Base-by-base conservation (phyloP, 2,797 vertebrate genomes). In the Hippocampus kuda region DNA sequence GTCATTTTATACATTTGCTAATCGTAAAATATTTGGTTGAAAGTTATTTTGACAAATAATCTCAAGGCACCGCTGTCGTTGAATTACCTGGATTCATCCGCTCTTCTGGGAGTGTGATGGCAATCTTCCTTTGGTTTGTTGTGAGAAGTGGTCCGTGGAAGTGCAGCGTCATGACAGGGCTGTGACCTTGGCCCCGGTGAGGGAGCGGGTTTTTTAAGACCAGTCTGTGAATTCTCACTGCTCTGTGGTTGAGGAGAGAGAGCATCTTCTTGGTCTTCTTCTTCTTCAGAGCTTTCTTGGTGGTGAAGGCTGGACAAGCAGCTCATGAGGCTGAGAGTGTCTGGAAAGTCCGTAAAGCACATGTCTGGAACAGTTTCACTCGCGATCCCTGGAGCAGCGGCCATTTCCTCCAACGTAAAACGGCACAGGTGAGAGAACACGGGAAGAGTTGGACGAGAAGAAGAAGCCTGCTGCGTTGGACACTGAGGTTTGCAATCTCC, bases 341-440 rank as follows among this genome's bases (percentile, higher is more conserved):
- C 87, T 12, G 75, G 53, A 30, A 70, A 42, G 66, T 89, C 88
- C 5, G 70, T 30, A 53, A 78, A 72, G 41, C 65, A 78, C 2
- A 79, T 70, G 44, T 90, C 74, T 18, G 89, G 84, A 48, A 88
- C 66, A 0, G 76, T 84, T 83, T 92, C 86, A 0, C 65, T 79
- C 1, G 85, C 79, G 0, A 82, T 82, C 60, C 75, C 51, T 1
- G 67, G 56, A 26, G 71, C 63, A 6, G 75, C 6, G 1, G 20
- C 60, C 20, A 26, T 27, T 65, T 27, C 63, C 15, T 65, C 63
- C 16, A 15, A 5, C 5, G 41, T 64, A 26, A 64, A 64, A 27
- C 26, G 63, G 63, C 63, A 27, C 42, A 48, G 63, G 24, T 10
- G 63, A 7, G 42, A 16, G 63, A 26, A 46, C 26, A 65, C 10